Percentiles rank a stretch among this genome's conserved stretches.
Conservation (phyloP, 2,113 vertebrate species). For the Chionodraco myersi region DNA sequence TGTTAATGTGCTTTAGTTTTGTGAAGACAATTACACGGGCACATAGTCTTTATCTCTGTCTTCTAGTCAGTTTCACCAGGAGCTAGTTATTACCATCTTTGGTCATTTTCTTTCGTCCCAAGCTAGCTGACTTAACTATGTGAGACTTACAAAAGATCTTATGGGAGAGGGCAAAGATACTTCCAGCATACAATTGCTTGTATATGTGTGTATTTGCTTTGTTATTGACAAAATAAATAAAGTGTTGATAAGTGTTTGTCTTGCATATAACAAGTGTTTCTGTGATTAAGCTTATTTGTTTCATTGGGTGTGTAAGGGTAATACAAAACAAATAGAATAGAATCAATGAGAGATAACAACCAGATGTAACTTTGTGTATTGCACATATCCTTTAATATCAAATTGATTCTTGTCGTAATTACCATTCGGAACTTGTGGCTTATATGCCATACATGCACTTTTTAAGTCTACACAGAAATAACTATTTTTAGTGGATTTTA, state of each 20-base stretch:
- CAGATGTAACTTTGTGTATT: too few relatives aligned
- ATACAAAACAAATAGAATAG: not conserved
- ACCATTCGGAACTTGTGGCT: too few relatives aligned
- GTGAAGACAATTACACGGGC: conserved; percentile 14
- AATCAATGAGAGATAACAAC: not conserved
- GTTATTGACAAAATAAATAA: conserved; percentile 27
- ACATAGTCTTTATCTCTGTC: not conserved
- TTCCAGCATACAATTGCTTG: not conserved
- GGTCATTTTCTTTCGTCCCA: not conserved
- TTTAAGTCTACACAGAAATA: too few relatives aligned
- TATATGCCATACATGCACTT: too few relatives aligned
- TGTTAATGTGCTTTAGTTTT: conserved; percentile 49
- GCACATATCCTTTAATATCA: too few relatives aligned
- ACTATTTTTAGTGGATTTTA: too few relatives aligned
- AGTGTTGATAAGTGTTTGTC: not conserved
- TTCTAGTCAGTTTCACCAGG: not conserved
- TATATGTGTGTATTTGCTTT: conserved; percentile 1
- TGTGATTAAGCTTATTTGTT: not conserved
- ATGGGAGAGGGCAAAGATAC: not conserved
- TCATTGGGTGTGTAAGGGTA: not conserved
- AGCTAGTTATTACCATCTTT: not conserved
- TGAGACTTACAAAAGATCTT: not conserved
- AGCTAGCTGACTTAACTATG: not conserved
- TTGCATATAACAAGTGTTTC: not conserved
- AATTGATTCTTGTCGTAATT: too few relatives aligned